Conservation (phyloP, 2,113 vertebrate genomes). For the Penelope pileata region DNA sequence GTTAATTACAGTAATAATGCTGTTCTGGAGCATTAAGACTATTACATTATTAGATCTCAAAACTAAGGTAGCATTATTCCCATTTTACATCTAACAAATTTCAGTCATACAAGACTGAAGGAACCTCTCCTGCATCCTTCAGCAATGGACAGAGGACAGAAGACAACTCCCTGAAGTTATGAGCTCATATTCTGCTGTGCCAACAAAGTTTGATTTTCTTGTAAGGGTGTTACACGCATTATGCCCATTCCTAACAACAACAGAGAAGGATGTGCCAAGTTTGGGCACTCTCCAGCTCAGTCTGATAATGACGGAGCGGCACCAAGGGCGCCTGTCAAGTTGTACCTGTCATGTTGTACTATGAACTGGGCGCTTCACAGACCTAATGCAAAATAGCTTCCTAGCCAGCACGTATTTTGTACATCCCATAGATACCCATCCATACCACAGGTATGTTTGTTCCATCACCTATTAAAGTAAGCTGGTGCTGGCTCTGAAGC, state of each 20-base stretch:
- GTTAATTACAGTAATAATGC: not conserved
- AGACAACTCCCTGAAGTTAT: not conserved
- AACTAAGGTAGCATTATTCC: not conserved
- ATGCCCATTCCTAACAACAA: accelerated
- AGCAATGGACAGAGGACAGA: not conserved
- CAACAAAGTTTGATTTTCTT: not conserved
- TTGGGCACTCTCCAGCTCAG: not conserved
- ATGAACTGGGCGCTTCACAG: not conserved
- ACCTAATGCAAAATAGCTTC: not conserved
- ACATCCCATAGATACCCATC: not conserved
- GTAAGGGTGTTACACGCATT: accelerated
- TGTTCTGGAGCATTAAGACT: not conserved
- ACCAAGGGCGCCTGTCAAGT: not conserved
- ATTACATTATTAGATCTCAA: not conserved
- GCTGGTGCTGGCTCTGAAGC: not conserved
- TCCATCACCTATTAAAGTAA: not conserved
- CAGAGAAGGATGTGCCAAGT: not conserved
- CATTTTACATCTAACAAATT: not conserved
- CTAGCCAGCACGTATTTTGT: not conserved
- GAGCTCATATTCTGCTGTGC: not conserved
- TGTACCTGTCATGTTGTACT: not conserved
- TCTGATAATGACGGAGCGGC: not conserved
- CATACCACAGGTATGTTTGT: not conserved
- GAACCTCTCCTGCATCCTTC: not conserved
- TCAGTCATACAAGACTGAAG: not conserved